Percentiles rank a stretch among this genome's conserved stretches.
Evolutionary conservation across 2,113 vertebrate species (phyloP).

Genomic region (Pachypanchax playfairii): DNA sequence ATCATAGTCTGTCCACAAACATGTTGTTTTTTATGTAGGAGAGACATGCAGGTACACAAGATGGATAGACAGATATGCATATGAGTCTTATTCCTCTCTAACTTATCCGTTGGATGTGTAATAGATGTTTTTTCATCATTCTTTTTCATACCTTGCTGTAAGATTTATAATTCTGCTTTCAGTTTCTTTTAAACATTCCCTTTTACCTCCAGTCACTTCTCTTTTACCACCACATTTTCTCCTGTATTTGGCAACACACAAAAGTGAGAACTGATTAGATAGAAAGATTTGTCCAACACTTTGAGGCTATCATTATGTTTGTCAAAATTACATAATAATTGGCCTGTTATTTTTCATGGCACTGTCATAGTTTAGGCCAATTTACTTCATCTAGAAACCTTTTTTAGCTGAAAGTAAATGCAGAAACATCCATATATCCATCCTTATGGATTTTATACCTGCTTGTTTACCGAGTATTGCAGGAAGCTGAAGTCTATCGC

Average conservation of each 20-base stretch:
- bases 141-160: background rate
- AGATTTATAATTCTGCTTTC: constrained; percentile 31
- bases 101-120: background rate
- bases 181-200: background rate
- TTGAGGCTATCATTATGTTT: constrained; percentile 19
- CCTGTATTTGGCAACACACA: constrained; percentile 6
- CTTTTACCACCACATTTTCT: background rate
- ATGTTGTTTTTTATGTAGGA: background rate
- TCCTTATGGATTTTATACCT: too few relatives aligned
- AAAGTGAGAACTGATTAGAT: constrained; percentile 38
- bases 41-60: too few relatives aligned
- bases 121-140: constrained; percentile 4
- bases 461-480: too few relatives aligned
- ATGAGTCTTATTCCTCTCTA: background rate
- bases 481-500: too few relatives aligned
- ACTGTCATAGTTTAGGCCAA: too few relatives aligned
- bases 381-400: too few relatives aligned
- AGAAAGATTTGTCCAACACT: constrained; percentile 51
- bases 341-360: too few relatives aligned
- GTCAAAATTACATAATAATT: background rate
- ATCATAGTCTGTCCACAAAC: background rate
- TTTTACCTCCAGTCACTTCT: constrained; percentile 1
- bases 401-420: too few relatives aligned
- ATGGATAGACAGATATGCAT: background rate
- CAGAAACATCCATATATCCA: too few relatives aligned